Conservation (phyloP, 1,140 invertebrate genomes). For the Acromyrmex heyeri region DNA sequence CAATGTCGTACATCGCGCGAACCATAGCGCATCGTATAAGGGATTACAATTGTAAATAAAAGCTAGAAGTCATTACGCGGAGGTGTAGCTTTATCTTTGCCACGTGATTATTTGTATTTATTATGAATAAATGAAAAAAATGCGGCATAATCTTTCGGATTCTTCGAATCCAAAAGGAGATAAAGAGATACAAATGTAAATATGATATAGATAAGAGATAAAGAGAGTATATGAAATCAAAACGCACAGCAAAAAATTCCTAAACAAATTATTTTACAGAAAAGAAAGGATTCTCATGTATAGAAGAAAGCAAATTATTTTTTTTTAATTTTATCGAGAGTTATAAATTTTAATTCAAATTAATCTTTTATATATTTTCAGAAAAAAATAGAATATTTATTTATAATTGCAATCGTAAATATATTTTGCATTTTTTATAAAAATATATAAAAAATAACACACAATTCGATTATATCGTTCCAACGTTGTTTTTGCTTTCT, state of each 20-base stretch:
- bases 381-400: too few relatives aligned
- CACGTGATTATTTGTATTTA: slow-evolving; percentile 82
- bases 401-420: too few relatives aligned
- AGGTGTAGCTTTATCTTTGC: slow-evolving; percentile 76
- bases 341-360: background rate
- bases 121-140: slow-evolving; percentile 80
- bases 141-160: background rate
- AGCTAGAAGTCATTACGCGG: slow-evolving; percentile 74
- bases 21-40: slow-evolving; percentile 48
- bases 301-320: background rate
- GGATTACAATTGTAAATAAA: slow-evolving; percentile 77
- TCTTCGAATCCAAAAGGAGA: background rate
- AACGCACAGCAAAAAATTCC: background rate
- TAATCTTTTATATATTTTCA: background rate
- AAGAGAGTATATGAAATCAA: background rate
- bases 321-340: background rate
- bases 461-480: too few relatives aligned
- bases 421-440: too few relatives aligned
- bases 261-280: background rate
- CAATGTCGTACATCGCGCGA: slow-evolving; percentile 70
- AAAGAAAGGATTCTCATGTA: background rate
- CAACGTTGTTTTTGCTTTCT: too few relatives aligned
- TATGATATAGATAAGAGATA: background rate
- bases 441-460: too few relatives aligned
- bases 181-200: background rate